Conservation (phyloP, 2,797 vertebrate genomes). For the Myotis planiceps region DNA sequence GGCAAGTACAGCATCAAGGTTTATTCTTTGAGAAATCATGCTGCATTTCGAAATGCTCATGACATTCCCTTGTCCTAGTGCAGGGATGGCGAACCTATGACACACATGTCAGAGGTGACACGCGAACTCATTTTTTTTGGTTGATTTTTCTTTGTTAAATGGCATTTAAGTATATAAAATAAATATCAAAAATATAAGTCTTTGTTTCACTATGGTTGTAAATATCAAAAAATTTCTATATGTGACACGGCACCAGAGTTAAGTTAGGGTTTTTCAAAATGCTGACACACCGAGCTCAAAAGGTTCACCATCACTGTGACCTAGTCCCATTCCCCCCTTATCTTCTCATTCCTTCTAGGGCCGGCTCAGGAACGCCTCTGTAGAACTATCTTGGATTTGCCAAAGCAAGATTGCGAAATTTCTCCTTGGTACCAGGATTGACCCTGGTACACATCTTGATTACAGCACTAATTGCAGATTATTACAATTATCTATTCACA, state of each 20-base stretch:
- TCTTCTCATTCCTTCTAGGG: not conserved
- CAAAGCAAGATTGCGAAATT: not conserved
- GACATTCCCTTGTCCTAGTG: not conserved
- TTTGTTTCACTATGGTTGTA: too few species aligned
- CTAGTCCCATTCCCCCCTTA: not conserved
- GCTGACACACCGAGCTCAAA: too few species aligned
- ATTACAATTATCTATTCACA: not conserved
- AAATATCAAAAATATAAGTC: too few species aligned
- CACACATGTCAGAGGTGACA: too few species aligned
- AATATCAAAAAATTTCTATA: too few species aligned
- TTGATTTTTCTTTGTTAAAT: too few species aligned
- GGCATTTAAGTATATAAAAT: too few species aligned
- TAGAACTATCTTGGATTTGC: not conserved
- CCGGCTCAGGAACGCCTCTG: not conserved
- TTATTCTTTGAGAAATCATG: not conserved
- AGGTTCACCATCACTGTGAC: not conserved
- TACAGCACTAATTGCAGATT: not conserved
- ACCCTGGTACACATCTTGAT: constrained; percentile 26
- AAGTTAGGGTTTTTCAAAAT: too few species aligned
- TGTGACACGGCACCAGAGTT: too few species aligned
- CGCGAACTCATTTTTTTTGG: too few species aligned
- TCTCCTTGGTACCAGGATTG: not conserved
- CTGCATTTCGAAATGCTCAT: not conserved
- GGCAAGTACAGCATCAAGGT: not conserved
- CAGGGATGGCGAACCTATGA: too few species aligned